These are phyloP conservation scores for Myathropa florea DNA, from an alignment of 2,888 invertebrate genomes.

Conservation along the genomic window DNA sequence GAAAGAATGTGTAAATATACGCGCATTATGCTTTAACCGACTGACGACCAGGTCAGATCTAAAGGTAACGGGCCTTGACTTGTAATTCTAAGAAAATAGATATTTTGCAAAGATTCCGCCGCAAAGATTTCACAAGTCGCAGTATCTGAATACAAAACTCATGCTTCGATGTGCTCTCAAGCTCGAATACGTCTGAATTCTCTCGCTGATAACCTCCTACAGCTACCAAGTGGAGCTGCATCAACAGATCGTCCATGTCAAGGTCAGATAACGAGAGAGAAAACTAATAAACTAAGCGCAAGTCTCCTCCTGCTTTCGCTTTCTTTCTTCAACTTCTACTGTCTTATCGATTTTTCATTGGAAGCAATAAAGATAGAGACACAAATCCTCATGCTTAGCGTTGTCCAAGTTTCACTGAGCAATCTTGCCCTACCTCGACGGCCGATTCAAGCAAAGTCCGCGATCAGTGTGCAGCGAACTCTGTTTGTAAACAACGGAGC, in stretches of 20 bases:
- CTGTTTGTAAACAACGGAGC: slow-evolving; percentile 58
- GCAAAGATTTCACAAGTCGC: neutral
- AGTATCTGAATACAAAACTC: neutral
- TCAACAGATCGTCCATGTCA: neutral
- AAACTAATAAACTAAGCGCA: neutral
- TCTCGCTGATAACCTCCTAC: neutral
- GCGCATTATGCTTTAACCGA: no score
- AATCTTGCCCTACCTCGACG: neutral
- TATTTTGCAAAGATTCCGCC: neutral
- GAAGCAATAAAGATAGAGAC: neutral
- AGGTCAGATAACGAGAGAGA: neutral
- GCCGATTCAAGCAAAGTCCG: neutral
- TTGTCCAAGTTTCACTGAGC: neutral
- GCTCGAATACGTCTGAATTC: neutral
- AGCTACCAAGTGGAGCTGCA: neutral
- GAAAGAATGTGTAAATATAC: no score
- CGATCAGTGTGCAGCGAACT: slow-evolving; percentile 33
- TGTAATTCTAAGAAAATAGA: neutral
- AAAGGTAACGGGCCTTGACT: no score
- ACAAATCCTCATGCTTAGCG: neutral
- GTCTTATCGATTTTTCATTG: neutral
- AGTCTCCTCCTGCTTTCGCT: neutral
- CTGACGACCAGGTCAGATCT: no score
- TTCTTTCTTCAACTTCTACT: neutral
- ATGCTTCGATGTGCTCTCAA: neutral